These are phyloP conservation scores for Nibea coibor DNA, from an alignment of 2,113 vertebrate genomes.

Conservation along the genomic window DNA sequence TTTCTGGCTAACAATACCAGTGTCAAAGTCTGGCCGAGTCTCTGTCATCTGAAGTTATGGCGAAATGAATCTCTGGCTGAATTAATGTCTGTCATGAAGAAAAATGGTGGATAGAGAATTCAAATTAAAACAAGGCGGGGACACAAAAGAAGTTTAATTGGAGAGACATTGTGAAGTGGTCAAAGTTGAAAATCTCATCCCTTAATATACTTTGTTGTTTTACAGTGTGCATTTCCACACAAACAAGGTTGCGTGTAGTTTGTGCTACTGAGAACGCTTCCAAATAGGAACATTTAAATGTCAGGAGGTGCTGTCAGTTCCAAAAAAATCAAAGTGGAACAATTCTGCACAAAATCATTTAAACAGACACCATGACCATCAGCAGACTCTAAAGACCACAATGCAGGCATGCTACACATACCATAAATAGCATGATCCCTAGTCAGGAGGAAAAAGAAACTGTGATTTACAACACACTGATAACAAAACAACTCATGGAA, in stretches of 20 bases:
- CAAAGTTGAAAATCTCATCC: neutral
- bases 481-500: slow-evolving; percentile 3
- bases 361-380: neutral
- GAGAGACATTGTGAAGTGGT: neutral
- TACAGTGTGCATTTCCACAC: neutral
- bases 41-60: neutral
- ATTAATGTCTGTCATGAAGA: neutral
- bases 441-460: slow-evolving; percentile 29
- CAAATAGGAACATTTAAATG: neutral
- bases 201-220: slow-evolving; percentile 1
- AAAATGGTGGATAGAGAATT: neutral
- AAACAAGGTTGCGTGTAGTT: neutral
- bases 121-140: neutral
- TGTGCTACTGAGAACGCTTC: neutral
- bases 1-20: neutral
- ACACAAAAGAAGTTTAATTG: neutral
- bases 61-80: neutral
- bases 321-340: neutral
- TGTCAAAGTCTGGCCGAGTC: no score
- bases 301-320: neutral
- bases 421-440: slow-evolving; percentile 2
- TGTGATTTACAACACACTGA: slow-evolving; percentile 10
- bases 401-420: slow-evolving; percentile 2
- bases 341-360: neutral
- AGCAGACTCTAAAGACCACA: neutral